Evolutionary conservation across 2,113 vertebrate genomes (phyloP).

Genomic region (Neodontobutis hainanensis): DNA sequence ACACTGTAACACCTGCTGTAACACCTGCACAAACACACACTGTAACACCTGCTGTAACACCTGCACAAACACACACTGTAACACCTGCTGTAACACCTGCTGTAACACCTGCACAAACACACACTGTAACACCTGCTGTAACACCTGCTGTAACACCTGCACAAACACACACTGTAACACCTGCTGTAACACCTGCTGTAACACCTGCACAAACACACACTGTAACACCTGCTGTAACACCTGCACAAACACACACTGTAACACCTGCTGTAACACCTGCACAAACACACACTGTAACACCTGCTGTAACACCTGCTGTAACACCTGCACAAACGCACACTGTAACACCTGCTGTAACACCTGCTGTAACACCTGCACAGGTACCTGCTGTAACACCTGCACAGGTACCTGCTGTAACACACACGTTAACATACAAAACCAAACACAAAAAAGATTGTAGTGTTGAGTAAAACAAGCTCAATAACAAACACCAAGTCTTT

Average conservation of each 20-base stretch:
- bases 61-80: slow-evolving; percentile 43
- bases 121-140: too few species aligned
- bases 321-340: slow-evolving; percentile 70
- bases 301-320: not conserved
- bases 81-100: too few species aligned
- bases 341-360: not conserved
- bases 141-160: slow-evolving; percentile 78
- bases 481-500: too few species aligned
- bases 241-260: slow-evolving; percentile 43
- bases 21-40: not conserved
- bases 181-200: too few species aligned
- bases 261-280: not conserved
- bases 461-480: too few species aligned
- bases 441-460: too few species aligned
- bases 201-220: not conserved
- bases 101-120: not conserved
- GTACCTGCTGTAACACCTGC: not conserved
- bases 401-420: too few species aligned
- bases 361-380: slow-evolving; percentile 71
- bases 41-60: slow-evolving; percentile 74
- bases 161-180: not conserved
- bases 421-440: too few species aligned
- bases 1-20: too few species aligned
- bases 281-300: not conserved
- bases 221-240: slow-evolving; percentile 80